Evolutionary conservation across 2,888 invertebrate species (phyloP).

Genomic region (Malachius bipustulatus): DNA sequence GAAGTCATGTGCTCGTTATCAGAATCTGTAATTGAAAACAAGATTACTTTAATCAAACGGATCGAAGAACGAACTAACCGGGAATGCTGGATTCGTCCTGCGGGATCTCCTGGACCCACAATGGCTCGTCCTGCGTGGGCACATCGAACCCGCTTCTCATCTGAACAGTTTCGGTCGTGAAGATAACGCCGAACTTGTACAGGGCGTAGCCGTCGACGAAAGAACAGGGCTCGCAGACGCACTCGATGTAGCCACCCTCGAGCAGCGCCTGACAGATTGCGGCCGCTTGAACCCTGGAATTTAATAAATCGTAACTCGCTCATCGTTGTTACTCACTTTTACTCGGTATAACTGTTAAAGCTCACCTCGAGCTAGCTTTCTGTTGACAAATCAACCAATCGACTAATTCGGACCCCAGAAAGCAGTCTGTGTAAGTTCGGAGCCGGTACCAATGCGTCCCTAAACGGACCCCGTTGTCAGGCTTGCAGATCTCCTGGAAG

Average conservation of each 20-base stretch:
- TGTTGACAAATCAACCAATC: constrained; percentile 76
- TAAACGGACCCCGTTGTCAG: constrained; percentile 42
- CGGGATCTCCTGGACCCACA: constrained; percentile 43
- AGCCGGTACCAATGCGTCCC: constrained; percentile 57
- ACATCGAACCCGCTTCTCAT: constrained; percentile 28
- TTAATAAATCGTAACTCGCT: too few species aligned
- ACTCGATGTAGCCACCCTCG: constrained; percentile 63
- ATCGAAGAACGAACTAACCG: constrained; percentile 21
- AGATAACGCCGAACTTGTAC: constrained; percentile 37
- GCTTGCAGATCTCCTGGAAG: constrained; percentile 45
- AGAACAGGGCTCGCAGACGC: constrained; percentile 43
- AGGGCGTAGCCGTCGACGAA: constrained; percentile 40
- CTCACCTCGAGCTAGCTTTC: constrained; percentile 60
- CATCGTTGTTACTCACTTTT: too few species aligned
- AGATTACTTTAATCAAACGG: neutral
- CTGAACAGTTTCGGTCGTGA: constrained; percentile 28
- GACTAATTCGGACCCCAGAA: constrained; percentile 67
- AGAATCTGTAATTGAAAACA: constrained; percentile 34
- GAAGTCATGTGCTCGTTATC: constrained; percentile 34
- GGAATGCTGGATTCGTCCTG: constrained; percentile 28
- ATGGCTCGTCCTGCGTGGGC: constrained; percentile 44
- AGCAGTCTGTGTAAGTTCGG: constrained; percentile 61
- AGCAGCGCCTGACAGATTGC: constrained; percentile 68
- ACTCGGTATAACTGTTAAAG: too few species aligned
- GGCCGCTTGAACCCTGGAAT: constrained; percentile 56